phyloP scores from a whole-genome alignment of 2,797 vertebrate species.

The Decapterus maruadsi region DNA sequence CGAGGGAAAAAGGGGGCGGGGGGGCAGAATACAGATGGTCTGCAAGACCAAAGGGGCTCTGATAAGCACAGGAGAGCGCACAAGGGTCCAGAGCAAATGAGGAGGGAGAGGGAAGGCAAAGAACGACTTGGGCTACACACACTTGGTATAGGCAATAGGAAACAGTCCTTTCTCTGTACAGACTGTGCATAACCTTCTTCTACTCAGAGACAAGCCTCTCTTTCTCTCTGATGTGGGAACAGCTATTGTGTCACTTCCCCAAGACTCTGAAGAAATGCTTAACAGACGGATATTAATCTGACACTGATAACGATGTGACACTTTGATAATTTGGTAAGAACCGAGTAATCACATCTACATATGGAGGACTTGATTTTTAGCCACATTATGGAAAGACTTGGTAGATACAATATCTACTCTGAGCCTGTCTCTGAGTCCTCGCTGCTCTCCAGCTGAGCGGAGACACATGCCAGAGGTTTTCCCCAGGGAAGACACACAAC shows the following conservation, averaged over 20 bases:
- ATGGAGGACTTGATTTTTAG: background rate
- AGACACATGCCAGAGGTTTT: slow-evolving; percentile 31
- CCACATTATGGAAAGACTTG: background rate
- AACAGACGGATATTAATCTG: slow-evolving; percentile 35
- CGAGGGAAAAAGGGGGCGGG: slow-evolving; percentile 21
- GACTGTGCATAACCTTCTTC: slow-evolving; percentile 31
- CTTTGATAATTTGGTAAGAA: background rate
- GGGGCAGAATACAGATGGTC: slow-evolving; percentile 68
- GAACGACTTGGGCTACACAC: slow-evolving; percentile 45
- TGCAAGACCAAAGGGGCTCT: slow-evolving; percentile 66
- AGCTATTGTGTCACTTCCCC: slow-evolving; percentile 13
- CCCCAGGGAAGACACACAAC: slow-evolving; percentile 21
- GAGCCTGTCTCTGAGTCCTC: background rate
- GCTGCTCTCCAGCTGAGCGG: slow-evolving; percentile 21
- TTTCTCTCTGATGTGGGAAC: slow-evolving; percentile 34
- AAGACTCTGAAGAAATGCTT: slow-evolving; percentile 21
- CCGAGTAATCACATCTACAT: background rate
- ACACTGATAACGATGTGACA: slow-evolving; percentile 18
- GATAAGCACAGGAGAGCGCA: slow-evolving; percentile 72
- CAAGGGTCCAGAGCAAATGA: slow-evolving; percentile 51
- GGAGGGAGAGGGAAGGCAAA: slow-evolving; percentile 32
- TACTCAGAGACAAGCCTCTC: slow-evolving; percentile 38
- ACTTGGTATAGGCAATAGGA: slow-evolving; percentile 45
- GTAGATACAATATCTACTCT: background rate
- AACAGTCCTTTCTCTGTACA: slow-evolving; percentile 46